Evolutionary conservation across 35 echinoderm and acorn worm genomes (phyloP).

Genomic region (Ptychodera flava): DNA sequence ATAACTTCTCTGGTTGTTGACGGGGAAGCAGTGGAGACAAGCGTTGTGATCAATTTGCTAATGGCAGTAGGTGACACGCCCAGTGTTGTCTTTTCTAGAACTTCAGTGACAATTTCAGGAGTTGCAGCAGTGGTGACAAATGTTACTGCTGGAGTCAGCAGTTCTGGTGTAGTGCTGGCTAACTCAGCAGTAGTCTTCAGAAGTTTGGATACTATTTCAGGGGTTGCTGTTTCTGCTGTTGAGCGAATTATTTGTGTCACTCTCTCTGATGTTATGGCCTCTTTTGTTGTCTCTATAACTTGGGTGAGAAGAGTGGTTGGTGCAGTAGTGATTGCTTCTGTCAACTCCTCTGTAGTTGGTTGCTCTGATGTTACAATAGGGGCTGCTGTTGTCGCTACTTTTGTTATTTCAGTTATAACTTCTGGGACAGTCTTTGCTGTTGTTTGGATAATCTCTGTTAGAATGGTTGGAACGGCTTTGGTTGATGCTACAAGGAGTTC

Average conservation of each 20-base stretch:
- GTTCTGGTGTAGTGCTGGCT: neutral
- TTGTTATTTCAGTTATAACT: neutral
- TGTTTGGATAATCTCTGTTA: neutral
- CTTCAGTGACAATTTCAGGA: no score
- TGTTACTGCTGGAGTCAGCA: neutral
- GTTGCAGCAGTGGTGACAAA: no score
- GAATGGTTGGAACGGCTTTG: neutral
- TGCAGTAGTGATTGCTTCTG: neutral
- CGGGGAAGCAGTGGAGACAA: neutral
- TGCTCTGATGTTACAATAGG: neutral
- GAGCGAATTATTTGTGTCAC: neutral
- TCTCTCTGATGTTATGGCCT: neutral
- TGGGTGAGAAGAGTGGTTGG: neutral
- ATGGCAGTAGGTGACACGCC: no score
- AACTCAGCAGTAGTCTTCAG: neutral
- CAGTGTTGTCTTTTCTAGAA: no score
- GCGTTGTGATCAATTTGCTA: neutral
- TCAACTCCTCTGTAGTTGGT: neutral
- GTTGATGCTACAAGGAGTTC: neutral
- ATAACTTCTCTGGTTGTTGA: neutral
- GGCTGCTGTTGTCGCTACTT: neutral
- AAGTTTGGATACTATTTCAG: constrained; percentile 3
- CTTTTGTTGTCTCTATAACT: constrained; percentile 1
- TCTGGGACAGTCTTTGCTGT: neutral
- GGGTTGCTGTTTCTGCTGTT: neutral